A percentile compares a stretch with the other conserved stretches of the same genome.
phyloP scores from a whole-genome alignment of 2,888 invertebrate genomes.

The Yponomeuta plumbellus region DNA sequence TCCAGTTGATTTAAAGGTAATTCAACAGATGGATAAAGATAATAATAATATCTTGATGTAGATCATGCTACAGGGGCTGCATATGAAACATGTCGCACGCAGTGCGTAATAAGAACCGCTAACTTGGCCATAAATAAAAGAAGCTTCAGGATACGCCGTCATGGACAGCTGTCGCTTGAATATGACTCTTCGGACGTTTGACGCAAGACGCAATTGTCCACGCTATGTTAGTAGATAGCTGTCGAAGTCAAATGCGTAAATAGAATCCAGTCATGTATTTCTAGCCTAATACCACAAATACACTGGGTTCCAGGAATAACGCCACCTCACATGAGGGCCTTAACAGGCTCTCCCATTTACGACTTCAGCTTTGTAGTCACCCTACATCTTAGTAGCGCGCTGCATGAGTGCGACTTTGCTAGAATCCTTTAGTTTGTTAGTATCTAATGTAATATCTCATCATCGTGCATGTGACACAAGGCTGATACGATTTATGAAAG shows the following conservation, averaged over 20 bases:
- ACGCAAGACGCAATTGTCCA: neutral
- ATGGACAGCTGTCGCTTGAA: slow-evolving; percentile 54
- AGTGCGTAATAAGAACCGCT: slow-evolving; percentile 63
- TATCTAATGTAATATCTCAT: neutral
- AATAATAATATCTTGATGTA: too few relatives aligned
- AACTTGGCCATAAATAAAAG: slow-evolving; percentile 69
- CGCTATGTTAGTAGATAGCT: neutral
- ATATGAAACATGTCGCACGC: slow-evolving; percentile 59
- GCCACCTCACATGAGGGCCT: too few relatives aligned
- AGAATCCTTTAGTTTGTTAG: neutral
- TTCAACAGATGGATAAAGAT: too few relatives aligned
- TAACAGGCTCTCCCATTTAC: neutral
- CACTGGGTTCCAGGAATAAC: neutral
- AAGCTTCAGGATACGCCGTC: slow-evolving; percentile 58
- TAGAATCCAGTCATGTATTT: neutral
- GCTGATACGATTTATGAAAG: neutral
- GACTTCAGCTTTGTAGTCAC: neutral
- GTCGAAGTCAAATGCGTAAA: neutral
- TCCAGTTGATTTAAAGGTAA: too few relatives aligned
- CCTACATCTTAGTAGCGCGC: neutral
- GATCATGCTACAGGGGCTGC: slow-evolving; percentile 28
- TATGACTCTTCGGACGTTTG: slow-evolving; percentile 24
- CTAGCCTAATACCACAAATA: neutral
- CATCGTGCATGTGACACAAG: neutral
- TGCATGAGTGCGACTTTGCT: neutral